Conservation (phyloP, 2,888 invertebrate species). For the Drosophila merina region DNA sequence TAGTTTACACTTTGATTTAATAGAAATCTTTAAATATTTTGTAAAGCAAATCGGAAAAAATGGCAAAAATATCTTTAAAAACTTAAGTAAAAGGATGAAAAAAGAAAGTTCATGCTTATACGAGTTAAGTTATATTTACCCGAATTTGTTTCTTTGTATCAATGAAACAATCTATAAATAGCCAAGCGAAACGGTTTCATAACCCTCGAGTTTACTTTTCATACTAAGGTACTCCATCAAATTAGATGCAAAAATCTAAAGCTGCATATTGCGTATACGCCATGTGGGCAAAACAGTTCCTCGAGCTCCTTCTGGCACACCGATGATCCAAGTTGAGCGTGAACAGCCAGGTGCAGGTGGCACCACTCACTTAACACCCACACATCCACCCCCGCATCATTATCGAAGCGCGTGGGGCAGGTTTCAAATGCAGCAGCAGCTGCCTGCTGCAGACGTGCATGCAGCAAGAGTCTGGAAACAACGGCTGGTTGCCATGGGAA, state of each 20-base stretch:
- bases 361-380: constrained; percentile 43
- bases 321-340: constrained; percentile 57
- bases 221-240: constrained; percentile 17
- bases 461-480: constrained; percentile 29
- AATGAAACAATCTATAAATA: no score
- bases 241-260: constrained; percentile 26
- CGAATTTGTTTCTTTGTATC: no score
- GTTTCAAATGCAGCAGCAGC: constrained; percentile 51
- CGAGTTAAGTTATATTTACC: no score
- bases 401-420: constrained; percentile 18
- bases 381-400: constrained; percentile 12
- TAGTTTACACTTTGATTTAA: no score
- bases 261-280: constrained; percentile 63
- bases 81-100: no score
- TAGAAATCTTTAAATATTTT: no score
- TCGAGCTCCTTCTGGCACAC: constrained; percentile 45
- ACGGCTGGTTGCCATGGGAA: constrained; percentile 20
- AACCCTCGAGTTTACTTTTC: constrained; percentile 15
- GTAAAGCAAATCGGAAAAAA: no score
- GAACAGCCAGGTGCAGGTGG: constrained; percentile 27
- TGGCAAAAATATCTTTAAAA: no score
- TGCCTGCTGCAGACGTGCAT: constrained; percentile 29
- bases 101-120: no score
- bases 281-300: constrained; percentile 49
- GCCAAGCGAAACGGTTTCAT: background rate